Conservation (phyloP, 2,113 vertebrate species). For the Mormyrus iriodes region DNA sequence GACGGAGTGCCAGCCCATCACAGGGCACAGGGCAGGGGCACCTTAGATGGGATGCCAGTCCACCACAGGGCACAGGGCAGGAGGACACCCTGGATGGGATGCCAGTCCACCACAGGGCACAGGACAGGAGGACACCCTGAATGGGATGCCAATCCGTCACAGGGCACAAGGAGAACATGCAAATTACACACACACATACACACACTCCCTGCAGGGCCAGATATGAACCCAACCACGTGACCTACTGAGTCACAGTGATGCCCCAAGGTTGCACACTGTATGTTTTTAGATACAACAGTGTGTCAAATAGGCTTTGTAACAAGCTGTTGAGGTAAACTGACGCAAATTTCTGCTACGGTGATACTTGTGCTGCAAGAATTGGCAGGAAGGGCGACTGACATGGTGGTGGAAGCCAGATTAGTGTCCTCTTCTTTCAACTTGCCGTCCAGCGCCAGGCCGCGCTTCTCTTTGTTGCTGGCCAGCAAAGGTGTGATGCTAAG, state of each 20-base stretch:
- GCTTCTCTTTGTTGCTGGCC: slow-evolving; percentile 69
- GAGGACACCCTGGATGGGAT: no score
- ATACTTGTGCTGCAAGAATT: background rate
- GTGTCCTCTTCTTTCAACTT: slow-evolving; percentile 85
- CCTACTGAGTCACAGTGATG: background rate
- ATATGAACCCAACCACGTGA: background rate
- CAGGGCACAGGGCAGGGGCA: no score
- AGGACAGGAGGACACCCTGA: no score
- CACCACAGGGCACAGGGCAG: no score
- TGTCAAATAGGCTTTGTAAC: background rate
- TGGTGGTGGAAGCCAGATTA: slow-evolving; percentile 81
- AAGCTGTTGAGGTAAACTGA: background rate
- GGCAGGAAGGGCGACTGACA: slow-evolving; percentile 56
- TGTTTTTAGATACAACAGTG: background rate
- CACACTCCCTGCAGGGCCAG: no score
- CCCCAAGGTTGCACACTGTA: background rate
- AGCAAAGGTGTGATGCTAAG: slow-evolving; percentile 65
- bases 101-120: background rate
- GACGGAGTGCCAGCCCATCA: no score
- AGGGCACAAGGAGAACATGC: no score
- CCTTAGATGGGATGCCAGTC: no score
- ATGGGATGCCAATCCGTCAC: no score
- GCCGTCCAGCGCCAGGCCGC: slow-evolving; percentile 77
- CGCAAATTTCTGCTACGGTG: background rate
- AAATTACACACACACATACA: no score